phyloP scores from a whole-genome alignment of 2,113 vertebrate genomes.

The Ophthalmotilapia sp. region DNA sequence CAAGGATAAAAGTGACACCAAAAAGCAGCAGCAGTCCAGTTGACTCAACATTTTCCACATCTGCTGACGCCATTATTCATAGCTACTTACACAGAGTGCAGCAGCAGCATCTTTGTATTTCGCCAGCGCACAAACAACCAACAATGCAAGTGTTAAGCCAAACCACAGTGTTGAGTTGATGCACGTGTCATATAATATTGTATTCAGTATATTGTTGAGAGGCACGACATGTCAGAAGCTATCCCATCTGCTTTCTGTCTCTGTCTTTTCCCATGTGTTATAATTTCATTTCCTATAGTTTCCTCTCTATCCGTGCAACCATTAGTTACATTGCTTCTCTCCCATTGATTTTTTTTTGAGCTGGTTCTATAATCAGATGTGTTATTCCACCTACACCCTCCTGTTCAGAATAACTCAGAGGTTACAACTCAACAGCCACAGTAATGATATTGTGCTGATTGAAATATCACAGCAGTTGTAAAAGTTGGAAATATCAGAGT shows the following conservation, averaged over 20 bases:
- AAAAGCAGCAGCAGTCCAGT: not conserved
- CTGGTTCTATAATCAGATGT: slow-evolving; percentile 1
- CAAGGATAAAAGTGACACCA: not conserved
- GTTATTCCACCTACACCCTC: not conserved
- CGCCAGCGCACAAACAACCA: not conserved
- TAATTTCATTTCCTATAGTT: slow-evolving; percentile 14
- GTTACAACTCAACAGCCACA: not conserved
- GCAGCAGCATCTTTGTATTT: not conserved
- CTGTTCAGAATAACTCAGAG: slow-evolving; percentile 37
- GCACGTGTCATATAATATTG: not conserved
- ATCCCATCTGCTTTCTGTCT: not conserved
- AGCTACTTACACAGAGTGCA: not conserved
- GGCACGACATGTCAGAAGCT: not conserved
- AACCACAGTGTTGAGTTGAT: not conserved
- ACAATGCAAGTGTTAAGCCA: not conserved
- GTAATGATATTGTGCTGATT: slow-evolving; percentile 27
- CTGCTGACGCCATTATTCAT: not conserved
- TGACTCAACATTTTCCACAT: not conserved
- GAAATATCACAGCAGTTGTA: slow-evolving; percentile 32
- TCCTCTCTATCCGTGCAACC: slow-evolving; percentile 4
- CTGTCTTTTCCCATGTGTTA: not conserved
- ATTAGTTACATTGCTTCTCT: not conserved
- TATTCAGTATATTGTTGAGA: not conserved
- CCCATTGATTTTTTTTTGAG: slow-evolving; percentile 6
- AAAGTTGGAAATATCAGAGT: not conserved